Base-by-base conservation (phyloP, 2,113 vertebrate genomes). In the Coptodon bakossiorum region DNA sequence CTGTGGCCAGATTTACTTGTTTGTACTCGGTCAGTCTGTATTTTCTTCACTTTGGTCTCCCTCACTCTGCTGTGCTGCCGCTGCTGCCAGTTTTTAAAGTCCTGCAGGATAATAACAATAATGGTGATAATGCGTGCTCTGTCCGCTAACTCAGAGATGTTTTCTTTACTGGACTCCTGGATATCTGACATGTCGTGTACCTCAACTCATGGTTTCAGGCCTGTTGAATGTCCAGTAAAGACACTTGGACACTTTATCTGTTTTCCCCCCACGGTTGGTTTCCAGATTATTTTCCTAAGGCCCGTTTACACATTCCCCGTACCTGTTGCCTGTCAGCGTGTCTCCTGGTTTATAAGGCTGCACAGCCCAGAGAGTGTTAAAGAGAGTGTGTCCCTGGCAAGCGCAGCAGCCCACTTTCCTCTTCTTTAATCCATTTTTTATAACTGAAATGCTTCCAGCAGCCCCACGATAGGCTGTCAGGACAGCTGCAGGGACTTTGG, bases 371-470 rank as follows among this genome's bases (percentile, higher is more conserved):
- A 84, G 82, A 63, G 88, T 79, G 83, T 87, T 89, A 89, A 90
- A 89, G 43, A 83, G 88, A 57, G 66, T 56, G 80, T 81, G 81
- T 66, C 71, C 66, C 87, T 90, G 91, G 89, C 88, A 93, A 68
- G 81, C 14, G 0, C 50, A 31, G 9, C 57, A 57, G 29, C 78
- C 82, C 57, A 86, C 87, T 91, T 90, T 91, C 45, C 36, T 87
- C 82, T 0, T 22, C 86, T 90, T 76, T 86, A 80, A 91, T 89
- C 81, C 84, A 63, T 88, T 91, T 76, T 93, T 92, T 94, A 86
- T 87, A 83, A 87, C 52, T 52, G 52, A 90, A 90, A 82, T 12
- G 53, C 86, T 59, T 90, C 91, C 87, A 91, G 56, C 54, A 85
- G n/a, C 38, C 16, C 45, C 17, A 63, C 4, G 8, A 80, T 79